Conservation (phyloP, 2,113 vertebrate genomes). For the Grallaria varia region DNA sequence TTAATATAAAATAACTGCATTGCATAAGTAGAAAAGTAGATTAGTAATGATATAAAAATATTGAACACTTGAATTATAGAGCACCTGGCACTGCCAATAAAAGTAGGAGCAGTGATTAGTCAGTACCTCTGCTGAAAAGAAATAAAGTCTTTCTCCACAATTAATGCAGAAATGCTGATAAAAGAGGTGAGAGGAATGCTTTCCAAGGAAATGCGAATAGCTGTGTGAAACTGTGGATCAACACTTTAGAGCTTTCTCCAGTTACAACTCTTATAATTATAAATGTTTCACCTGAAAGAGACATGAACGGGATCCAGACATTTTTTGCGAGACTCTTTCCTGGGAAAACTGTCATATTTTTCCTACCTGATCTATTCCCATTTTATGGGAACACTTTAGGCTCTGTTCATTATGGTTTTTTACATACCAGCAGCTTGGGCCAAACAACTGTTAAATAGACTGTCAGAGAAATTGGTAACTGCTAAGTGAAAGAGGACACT, state of each 20-base stretch:
- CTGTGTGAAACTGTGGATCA: background rate
- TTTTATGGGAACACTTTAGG: background rate
- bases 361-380: background rate
- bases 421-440: background rate
- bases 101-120: background rate
- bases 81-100: background rate
- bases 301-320: background rate
- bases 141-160: background rate
- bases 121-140: background rate
- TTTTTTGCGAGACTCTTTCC: background rate
- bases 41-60: background rate
- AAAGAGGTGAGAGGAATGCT: background rate
- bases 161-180: background rate
- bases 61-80: background rate
- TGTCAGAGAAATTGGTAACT: background rate
- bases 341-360: background rate
- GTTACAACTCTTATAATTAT: background rate
- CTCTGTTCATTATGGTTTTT: background rate
- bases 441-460: background rate
- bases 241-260: background rate
- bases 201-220: background rate
- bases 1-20: background rate
- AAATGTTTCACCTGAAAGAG: background rate
- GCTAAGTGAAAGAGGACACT: background rate
- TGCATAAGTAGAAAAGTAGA: background rate